phyloP scores from a whole-genome alignment of 92 coral and sea anemone species.

The Paragorgia papillata region DNA sequence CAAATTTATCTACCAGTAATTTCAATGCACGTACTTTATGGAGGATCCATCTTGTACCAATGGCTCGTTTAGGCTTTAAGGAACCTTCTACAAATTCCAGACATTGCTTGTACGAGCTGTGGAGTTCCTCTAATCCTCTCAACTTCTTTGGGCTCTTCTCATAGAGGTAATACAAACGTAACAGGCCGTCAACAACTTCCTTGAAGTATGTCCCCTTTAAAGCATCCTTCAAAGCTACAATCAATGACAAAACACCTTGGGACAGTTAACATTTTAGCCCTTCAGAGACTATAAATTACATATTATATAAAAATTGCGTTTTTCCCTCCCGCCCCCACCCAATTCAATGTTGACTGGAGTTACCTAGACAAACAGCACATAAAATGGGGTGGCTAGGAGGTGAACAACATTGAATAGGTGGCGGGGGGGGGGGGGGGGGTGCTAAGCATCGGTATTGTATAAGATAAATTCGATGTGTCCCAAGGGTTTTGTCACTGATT shows the following conservation, averaged over 20 bases:
- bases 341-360: no score
- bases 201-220: constrained; percentile 48
- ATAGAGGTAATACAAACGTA: constrained; percentile 48
- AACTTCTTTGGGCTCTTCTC: constrained; percentile 60
- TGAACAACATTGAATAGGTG: no score
- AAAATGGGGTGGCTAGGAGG: no score
- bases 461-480: no score
- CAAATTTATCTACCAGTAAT: constrained; percentile 49
- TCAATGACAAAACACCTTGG: no score
- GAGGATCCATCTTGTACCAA: constrained; percentile 58
- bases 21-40: constrained; percentile 51
- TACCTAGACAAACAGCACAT: no score
- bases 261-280: background rate
- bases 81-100: constrained; percentile 50
- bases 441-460: no score
- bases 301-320: no score
- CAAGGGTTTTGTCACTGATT: no score
- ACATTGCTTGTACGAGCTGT: constrained; percentile 37
- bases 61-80: constrained; percentile 52
- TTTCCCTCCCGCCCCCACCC: no score
- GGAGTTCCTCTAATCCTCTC: constrained; percentile 49
- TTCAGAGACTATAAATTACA: no score
- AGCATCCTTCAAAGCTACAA: constrained; percentile 55
- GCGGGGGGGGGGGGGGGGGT: no score
- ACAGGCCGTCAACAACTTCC: constrained; percentile 50